Evolutionary conservation across 1,140 invertebrate species (phyloP), one percentile per base, ranked within the genome.

Genomic region (Solenopsis invicta): DNA sequence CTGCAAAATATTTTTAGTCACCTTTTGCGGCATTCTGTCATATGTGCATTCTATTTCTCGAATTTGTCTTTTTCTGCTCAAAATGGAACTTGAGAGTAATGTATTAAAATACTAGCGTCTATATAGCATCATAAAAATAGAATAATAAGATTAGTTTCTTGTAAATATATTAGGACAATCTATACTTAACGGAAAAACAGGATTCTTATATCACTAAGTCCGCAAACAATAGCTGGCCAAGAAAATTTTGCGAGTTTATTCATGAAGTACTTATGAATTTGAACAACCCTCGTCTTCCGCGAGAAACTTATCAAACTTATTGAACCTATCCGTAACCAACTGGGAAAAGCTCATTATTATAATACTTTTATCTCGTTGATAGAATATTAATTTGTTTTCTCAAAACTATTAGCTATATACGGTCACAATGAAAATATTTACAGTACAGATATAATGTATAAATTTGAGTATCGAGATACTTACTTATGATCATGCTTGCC

Each of bases 401-500:
- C 10, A 12, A 45, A 64, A 71, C 5, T 18, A 16, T 67, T 62
- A 18, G 66, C 8, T 34, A 67, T 50, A 52, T 50, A 6, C 8
- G 16, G 34, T 45, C 3, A 48, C 2, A 48, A 64, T 1, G 29
- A 74, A 59, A 76, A 76, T 59, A 64, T 41, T 41, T 18, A 18
- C n/a, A 3, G 5, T 24, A 37, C 16, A 48, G 29, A 59, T 59
- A 1, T 34, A n/a, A 59, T 6, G n/a, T 1, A 18, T 48, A 9
- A 16, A 76, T 66, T 41, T 75, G 9, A 41, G 48, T 85, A 74
- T 72, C 21, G 67, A 66, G 56, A 76, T 76, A 92, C 94, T 91
- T 69, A 95, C 95, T 94, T 95, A 56, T 95, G 94, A 90, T 95
- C 95, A 41, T 95, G 93, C 86, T 95, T 95, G 64, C 92, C 92